Base-by-base conservation (phyloP, 2,113 vertebrate genomes). In the Platichthys stellatus region DNA sequence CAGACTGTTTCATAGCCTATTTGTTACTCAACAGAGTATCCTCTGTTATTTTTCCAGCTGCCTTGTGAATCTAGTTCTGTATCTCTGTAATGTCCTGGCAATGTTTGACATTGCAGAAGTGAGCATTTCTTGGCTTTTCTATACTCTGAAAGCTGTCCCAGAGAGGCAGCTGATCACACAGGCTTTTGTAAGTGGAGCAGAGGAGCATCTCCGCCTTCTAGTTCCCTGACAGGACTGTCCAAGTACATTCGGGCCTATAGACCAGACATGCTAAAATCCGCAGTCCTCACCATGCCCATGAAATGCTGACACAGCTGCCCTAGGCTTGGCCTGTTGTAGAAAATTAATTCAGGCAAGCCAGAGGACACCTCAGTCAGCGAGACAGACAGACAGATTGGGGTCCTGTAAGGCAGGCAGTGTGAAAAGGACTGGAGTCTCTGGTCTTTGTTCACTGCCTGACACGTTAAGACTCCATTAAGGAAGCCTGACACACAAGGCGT, bases 261-360 rank as follows among this genome's bases (percentile, higher is more conserved):
- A 92, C 84, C 87, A 85, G 81, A 86, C 75, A 5, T 64, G 83
- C 76, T 84, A 65, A 86, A 90, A 94, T 71, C 71, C 21, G 58
- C 84, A 90, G 91, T 67, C 83, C 87, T 91, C 82, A 67, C 74
- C 75, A 63, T 62, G 70, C 76, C 72, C 78, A 60, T 82, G 86
- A 90, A 90, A 86, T 82, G 82, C 93, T 94, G 93, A 94, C 94
- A 92, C 91, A 88, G 86, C 93, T 91, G 93, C 92, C 91, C 90
- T 82, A 79, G 84, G 92, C 86, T 79, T 80, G 90, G 87, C 85
- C 88, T 92, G 92, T 91, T 93, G 86, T 84, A 81, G 80, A 38
- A 88, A 93, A 94, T 93, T 86, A 92, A 93, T 86, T 89, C 86
- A 84, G 93, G 90, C 92, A 92, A 88, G 91, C 88, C 81, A 89